Evolutionary conservation across 2,113 vertebrate genomes (phyloP), one percentile per base, ranked within the genome.

Genomic region (Mustelus asterias): DNA sequence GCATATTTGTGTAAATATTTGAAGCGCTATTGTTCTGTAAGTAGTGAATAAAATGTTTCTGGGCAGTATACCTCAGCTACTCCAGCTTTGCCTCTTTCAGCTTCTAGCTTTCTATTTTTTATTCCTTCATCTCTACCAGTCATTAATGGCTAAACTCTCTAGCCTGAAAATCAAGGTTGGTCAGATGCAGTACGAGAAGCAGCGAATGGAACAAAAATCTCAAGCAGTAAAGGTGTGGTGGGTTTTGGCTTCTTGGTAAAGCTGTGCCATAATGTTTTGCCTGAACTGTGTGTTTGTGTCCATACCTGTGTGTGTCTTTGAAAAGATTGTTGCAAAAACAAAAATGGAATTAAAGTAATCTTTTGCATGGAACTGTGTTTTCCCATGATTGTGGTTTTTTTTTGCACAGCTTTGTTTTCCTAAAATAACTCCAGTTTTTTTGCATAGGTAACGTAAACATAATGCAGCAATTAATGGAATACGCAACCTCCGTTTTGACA

Each of bases 131-230:
- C 97, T 98, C 96, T 97, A 96, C 98, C 98, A 99, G 99, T 99
- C 98, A 96, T 97, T 99, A 98, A 99, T 99, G 99, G 99, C 99
- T 97, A 99, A 99, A 97, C 98, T 99, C 97, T 99, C 99, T 98
- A 99, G 99, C 97, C 98, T 99, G 98, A 99, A 99, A 99, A 99
- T 99, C 98, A 99, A 98, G 98, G 98, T 99, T 98, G 98, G 98
- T 97, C 99, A 99, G 98, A 98, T 99, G 98, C 98, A 99, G 97
- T 99, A 98, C 98, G 99, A 99, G 97, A 99, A 99, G 98, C 99
- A 99, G 97, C 98, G 98, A 98, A 98, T 98, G 98, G 99, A 99
- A 96, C 98, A 98, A 98, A 99, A 98, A 97, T 98, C 98, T 97
- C 98, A 98, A 97, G 97, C 98, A 18, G 96, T 98, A 95, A 98